phyloP scores from a whole-genome alignment of 2,797 vertebrate species.

The Percopsis omiscomaycus region DNA sequence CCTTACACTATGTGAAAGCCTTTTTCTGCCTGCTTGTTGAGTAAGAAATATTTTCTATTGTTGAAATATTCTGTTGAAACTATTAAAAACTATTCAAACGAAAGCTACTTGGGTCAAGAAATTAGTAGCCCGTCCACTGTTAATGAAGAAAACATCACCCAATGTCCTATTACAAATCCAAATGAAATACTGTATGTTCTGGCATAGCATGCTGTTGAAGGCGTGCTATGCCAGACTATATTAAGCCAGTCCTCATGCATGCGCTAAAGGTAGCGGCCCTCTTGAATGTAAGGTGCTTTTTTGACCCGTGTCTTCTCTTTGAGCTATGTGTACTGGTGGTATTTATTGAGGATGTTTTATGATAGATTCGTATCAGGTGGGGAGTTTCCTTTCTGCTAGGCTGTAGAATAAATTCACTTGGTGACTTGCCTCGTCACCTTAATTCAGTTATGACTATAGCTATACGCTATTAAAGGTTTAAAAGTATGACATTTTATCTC shows the following conservation, averaged over 20 bases:
- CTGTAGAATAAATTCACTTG: too few species aligned
- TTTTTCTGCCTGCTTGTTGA: constrained; percentile 52
- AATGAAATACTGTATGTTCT: constrained; percentile 56
- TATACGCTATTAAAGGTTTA: too few species aligned
- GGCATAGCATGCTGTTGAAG: constrained; percentile 38
- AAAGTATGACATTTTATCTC: too few species aligned
- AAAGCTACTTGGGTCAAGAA: constrained; percentile 48
- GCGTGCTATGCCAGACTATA: constrained; percentile 31
- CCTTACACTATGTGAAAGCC: constrained; percentile 34
- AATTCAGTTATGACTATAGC: too few species aligned
- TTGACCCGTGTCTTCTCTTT: constrained; percentile 63
- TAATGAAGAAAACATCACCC: constrained; percentile 49
- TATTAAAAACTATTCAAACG: constrained; percentile 25
- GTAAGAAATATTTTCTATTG: constrained; percentile 59
- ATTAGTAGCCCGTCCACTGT: constrained; percentile 32
- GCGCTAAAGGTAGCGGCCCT: constrained; percentile 64
- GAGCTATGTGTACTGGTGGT: constrained; percentile 37
- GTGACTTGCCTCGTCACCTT: too few species aligned
- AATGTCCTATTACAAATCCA: constrained; percentile 44
- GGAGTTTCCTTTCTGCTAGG: constrained; percentile 8
- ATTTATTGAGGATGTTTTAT: constrained; percentile 53
- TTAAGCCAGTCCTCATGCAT: constrained; percentile 66
- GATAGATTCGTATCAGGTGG: constrained; percentile 53
- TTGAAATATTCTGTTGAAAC: constrained; percentile 50
- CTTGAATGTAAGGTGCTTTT: constrained; percentile 75